These are phyloP conservation scores for Prunella himalayana DNA, from an alignment of 2,113 vertebrate species.

Conservation along the genomic window DNA sequence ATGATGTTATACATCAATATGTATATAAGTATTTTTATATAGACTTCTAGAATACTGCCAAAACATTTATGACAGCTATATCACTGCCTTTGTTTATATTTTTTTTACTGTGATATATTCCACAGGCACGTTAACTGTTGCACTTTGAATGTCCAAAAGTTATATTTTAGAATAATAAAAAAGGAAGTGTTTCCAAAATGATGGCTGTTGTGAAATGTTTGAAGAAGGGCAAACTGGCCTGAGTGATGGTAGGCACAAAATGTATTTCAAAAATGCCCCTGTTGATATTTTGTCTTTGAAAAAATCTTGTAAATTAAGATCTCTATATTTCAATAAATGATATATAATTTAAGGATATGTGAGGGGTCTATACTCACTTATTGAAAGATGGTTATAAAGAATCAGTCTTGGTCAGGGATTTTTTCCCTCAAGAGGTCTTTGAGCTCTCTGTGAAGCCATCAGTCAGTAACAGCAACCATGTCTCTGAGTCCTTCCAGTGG, in stretches of 20 bases:
- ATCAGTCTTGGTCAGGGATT: background rate
- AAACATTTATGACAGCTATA: constrained; percentile 88
- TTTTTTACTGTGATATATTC: constrained; percentile 90
- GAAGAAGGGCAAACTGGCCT: constrained; percentile 59
- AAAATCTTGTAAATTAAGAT: constrained; percentile 77
- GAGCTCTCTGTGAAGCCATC: background rate
- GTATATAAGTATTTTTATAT: constrained; percentile 84
- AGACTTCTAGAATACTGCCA: constrained; percentile 82
- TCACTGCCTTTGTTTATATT: constrained; percentile 90
- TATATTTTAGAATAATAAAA: constrained; percentile 87
- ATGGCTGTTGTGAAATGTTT: constrained; percentile 76
- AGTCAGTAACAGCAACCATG: background rate
- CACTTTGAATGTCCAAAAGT: constrained; percentile 90
- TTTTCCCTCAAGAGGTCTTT: background rate
- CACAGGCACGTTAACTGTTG: constrained; percentile 90
- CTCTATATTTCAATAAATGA: constrained; percentile 85
- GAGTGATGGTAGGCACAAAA: constrained; percentile 59
- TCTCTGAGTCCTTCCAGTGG: background rate
- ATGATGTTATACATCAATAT: constrained; percentile 92
- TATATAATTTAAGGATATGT: constrained; percentile 75
- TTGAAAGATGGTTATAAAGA: background rate
- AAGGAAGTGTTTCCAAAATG: constrained; percentile 72
- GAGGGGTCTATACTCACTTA: constrained; percentile 49
- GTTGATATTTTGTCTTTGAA: constrained; percentile 62
- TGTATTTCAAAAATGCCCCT: constrained; percentile 74